Conservation (phyloP, 2,888 invertebrate genomes). For the Dugesia japonica region DNA sequence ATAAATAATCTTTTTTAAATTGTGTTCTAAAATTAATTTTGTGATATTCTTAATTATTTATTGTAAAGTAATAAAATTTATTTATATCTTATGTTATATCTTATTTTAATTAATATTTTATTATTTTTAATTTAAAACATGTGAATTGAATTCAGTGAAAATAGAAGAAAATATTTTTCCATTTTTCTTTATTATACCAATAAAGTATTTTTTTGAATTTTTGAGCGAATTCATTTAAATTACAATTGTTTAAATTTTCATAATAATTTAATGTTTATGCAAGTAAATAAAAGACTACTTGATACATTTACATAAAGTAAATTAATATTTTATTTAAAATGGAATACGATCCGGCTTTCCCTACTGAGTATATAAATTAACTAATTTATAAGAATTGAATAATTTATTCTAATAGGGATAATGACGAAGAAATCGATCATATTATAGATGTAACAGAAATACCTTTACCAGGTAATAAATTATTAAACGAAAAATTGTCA, state of each 20-base stretch:
- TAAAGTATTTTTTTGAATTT: too few relatives aligned
- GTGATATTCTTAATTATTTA: too few relatives aligned
- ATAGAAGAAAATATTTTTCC: too few relatives aligned
- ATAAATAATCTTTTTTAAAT: too few relatives aligned
- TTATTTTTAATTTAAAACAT: too few relatives aligned
- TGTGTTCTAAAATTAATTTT: too few relatives aligned
- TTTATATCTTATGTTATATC: too few relatives aligned
- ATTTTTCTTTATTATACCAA: too few relatives aligned
- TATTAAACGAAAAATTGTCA: not conserved
- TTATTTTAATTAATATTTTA: too few relatives aligned
- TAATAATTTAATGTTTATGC: constrained; percentile 15
- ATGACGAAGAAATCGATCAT: not conserved
- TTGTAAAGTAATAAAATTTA: too few relatives aligned
- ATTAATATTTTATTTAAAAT: not conserved
- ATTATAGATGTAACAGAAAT: constrained; percentile 21
- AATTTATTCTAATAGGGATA: not conserved
- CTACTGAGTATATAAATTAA: constrained; percentile 28
- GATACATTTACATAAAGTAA: not conserved
- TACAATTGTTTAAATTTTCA: constrained; percentile 20
- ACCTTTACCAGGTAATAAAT: constrained; percentile 26
- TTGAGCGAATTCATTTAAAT: too few relatives aligned
- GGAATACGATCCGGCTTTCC: constrained; percentile 34
- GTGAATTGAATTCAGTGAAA: too few relatives aligned
- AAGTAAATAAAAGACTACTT: not conserved
- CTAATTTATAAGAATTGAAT: not conserved